Evolutionary conservation across 1,140 invertebrate species (phyloP).

Genomic region (Drosophila fuyamai): DNA sequence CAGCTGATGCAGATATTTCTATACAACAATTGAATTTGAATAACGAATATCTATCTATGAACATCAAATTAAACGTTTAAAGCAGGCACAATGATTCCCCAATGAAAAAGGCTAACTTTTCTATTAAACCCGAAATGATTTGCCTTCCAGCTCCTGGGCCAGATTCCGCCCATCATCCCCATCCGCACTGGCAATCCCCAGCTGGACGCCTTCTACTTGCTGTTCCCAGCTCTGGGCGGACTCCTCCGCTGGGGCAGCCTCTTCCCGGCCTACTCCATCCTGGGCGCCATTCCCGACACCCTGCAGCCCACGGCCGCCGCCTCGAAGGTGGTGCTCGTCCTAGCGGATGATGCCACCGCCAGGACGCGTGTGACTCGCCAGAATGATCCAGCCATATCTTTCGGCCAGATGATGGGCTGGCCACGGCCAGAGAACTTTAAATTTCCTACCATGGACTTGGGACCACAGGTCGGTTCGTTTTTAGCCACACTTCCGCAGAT

Average conservation of each 20-base stretch:
- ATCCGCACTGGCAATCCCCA: constrained; percentile 40
- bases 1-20: too few species aligned
- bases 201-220: constrained; percentile 57
- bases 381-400: constrained; percentile 6
- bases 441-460: not conserved
- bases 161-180: constrained; percentile 38
- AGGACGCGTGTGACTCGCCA: constrained; percentile 66
- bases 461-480: not conserved
- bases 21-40: too few species aligned
- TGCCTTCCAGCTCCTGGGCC: constrained; percentile 43
- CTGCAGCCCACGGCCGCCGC: constrained; percentile 30
- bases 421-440: not conserved
- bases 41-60: too few species aligned
- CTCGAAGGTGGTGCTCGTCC: constrained; percentile 76
- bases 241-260: constrained; percentile 66
- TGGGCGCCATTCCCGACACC: constrained; percentile 51
- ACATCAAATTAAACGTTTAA: too few species aligned
- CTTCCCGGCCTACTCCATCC: constrained; percentile 53
- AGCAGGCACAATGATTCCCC: too few species aligned
- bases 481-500: not conserved
- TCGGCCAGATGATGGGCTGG: constrained; percentile 1
- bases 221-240: constrained; percentile 66
- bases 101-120: too few species aligned
- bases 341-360: constrained; percentile 64
- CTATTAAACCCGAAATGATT: too few species aligned